phyloP scores from a whole-genome alignment of 2,113 vertebrate species.

The Peucedramus taeniatus region DNA sequence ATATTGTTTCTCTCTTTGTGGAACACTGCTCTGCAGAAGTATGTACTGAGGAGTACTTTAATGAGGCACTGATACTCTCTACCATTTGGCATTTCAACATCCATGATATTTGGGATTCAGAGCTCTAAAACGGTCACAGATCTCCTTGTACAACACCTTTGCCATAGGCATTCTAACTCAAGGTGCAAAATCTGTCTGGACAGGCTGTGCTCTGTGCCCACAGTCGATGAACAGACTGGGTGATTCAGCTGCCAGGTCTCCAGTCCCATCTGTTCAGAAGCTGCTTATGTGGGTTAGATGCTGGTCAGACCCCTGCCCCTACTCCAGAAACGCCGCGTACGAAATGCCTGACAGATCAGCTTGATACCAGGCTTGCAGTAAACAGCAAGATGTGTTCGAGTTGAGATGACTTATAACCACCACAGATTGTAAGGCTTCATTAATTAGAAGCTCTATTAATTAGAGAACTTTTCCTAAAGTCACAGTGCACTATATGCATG shows the following conservation, averaged over 20 bases:
- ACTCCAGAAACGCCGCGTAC: neutral
- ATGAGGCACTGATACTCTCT: neutral
- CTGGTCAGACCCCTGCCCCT: neutral
- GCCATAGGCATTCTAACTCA: neutral
- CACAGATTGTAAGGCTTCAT: neutral
- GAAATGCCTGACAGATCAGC: neutral
- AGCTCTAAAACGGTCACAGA: neutral
- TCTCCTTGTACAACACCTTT: neutral
- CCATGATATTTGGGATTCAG: neutral
- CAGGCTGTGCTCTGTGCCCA: neutral
- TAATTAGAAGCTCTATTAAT: slow-evolving; percentile 25
- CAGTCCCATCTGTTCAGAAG: slow-evolving; percentile 3
- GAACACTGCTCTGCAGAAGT: neutral
- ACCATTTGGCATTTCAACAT: neutral
- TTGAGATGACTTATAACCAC: neutral
- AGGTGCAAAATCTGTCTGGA: neutral
- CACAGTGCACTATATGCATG: neutral
- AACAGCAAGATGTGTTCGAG: neutral
- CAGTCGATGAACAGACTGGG: neutral
- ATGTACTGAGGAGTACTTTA: neutral
- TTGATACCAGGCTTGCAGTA: neutral
- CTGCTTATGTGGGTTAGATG: neutral
- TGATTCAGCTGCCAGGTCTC: neutral
- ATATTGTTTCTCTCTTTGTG: neutral
- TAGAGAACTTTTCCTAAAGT: slow-evolving; percentile 6